Percentiles rank a stretch among this genome's conserved stretches.
phyloP scores from a whole-genome alignment of 2,888 invertebrate species.

The Drosophila mimica region DNA sequence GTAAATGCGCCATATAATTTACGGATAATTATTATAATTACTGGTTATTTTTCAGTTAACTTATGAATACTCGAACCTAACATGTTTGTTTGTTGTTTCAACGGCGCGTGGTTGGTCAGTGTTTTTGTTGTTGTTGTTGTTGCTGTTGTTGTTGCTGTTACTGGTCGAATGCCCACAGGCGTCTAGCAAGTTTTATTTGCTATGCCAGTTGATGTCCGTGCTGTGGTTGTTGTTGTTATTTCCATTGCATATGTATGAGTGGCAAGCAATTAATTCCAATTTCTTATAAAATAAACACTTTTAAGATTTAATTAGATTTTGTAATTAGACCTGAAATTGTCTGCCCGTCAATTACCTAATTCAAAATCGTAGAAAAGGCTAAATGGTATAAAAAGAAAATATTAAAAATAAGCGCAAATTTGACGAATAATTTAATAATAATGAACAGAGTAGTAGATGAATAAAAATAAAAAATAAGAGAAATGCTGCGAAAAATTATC shows the following conservation, averaged over 20 bases:
- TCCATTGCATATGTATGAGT: slow-evolving; percentile 42
- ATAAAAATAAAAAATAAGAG: rapidly evolving
- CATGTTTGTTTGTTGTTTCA: slow-evolving; percentile 25
- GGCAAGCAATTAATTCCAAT: slow-evolving; percentile 59
- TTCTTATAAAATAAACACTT: slow-evolving; percentile 50
- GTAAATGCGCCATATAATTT: slow-evolving; percentile 77
- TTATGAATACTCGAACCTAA: slow-evolving; percentile 43
- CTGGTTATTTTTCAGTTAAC: slow-evolving; percentile 76
- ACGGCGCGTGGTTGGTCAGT: slow-evolving; percentile 18
- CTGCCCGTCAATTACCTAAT: slow-evolving; percentile 42
- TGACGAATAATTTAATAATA: neutral
- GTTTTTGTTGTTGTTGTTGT: slow-evolving; percentile 22
- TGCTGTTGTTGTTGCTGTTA: slow-evolving; percentile 27
- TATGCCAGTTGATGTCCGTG: slow-evolving; percentile 14
- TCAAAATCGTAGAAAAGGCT: slow-evolving; percentile 16
- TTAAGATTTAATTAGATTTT: slow-evolving; percentile 61
- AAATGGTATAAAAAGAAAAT: neutral
- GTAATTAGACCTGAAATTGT: slow-evolving; percentile 53
- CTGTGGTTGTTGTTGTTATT: slow-evolving; percentile 14
- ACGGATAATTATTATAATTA: slow-evolving; percentile 81
- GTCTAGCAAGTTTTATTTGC: slow-evolving; percentile 42
- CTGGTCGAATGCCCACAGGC: slow-evolving; percentile 51
- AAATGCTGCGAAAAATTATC: neutral
- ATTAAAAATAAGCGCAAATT: neutral
- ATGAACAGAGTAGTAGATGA: neutral